Percentiles rank a stretch among this genome's conserved stretches.
These are phyloP conservation scores for Coregonus ussuriensis DNA, from an alignment of 2,797 vertebrate genomes.

Conservation along the genomic window DNA sequence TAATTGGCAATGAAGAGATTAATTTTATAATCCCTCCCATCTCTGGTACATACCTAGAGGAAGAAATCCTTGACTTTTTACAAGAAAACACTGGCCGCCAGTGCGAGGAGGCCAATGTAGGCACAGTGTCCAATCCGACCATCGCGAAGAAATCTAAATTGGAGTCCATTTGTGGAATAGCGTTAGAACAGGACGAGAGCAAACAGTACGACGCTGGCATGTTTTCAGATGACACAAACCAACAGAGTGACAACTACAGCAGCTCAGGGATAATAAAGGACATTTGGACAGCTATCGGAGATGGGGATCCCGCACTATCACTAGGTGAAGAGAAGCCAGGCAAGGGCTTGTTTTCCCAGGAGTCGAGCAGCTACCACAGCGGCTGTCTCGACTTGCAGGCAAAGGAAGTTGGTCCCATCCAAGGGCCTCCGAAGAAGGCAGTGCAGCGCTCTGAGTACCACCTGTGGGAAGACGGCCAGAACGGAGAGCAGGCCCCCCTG, in stretches of 20 bases:
- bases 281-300: slow-evolving; percentile 94
- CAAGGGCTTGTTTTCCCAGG: slow-evolving; percentile 83
- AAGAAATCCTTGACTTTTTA: slow-evolving; percentile 94
- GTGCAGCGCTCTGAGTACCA: slow-evolving; percentile 96
- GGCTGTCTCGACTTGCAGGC: slow-evolving; percentile 86
- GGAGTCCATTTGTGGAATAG: slow-evolving; percentile 98
- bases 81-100: slow-evolving; percentile 82
- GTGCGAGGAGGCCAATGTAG: slow-evolving; percentile 80
- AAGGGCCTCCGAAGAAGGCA: slow-evolving; percentile 85
- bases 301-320: slow-evolving; percentile 73
- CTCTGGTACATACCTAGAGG: slow-evolving; percentile 89
- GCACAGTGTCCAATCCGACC: slow-evolving; percentile 82
- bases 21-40: slow-evolving; percentile 89
- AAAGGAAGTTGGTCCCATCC: slow-evolving; percentile 74
- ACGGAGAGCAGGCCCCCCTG: slow-evolving; percentile 85
- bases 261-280: slow-evolving; percentile 98
- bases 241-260: slow-evolving; percentile 89
- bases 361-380: slow-evolving; percentile 83
- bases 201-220: slow-evolving; percentile 84
- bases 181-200: slow-evolving; percentile 88
- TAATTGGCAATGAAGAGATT: slow-evolving; percentile 85
- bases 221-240: slow-evolving; percentile 82
- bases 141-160: slow-evolving; percentile 96
- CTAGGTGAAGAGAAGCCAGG: slow-evolving; percentile 79
- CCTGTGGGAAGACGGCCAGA: slow-evolving; percentile 95